Conservation (phyloP, 2,888 invertebrate species). For the Eutolmus rufibarbis region DNA sequence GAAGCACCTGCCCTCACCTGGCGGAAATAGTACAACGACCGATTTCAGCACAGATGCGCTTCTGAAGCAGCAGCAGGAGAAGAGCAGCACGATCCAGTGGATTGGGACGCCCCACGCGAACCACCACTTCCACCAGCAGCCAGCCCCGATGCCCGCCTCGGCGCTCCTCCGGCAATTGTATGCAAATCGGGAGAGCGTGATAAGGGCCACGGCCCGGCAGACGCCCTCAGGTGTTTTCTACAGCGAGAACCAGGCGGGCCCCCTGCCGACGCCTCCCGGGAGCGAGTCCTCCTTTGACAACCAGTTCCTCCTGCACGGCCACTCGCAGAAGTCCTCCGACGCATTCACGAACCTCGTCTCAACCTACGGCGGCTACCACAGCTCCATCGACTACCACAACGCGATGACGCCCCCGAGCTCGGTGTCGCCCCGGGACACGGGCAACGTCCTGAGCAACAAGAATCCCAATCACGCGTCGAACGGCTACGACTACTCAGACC, state of each 20-base stretch:
- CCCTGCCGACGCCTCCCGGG: constrained; percentile 89
- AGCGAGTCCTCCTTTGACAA: constrained; percentile 78
- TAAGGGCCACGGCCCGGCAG: constrained; percentile 78
- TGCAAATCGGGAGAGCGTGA: constrained; percentile 93
- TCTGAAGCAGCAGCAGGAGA: constrained; percentile 72
- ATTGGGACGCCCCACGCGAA: constrained; percentile 79
- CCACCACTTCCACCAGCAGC: constrained; percentile 65
- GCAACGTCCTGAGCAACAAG: constrained; percentile 65
- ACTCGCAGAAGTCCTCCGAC: constrained; percentile 66
- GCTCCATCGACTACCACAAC: constrained; percentile 83
- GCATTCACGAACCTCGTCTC: constrained; percentile 69
- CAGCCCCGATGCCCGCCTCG: constrained; percentile 79
- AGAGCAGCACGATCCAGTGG: constrained; percentile 86
- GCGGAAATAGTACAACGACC: constrained; percentile 70
- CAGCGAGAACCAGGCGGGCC: constrained; percentile 71
- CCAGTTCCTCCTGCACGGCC: constrained; percentile 67
- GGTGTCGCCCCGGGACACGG: constrained; percentile 89
- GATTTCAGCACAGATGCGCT: constrained; percentile 88
- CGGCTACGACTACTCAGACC: constrained; percentile 73
- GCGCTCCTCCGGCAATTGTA: constrained; percentile 89
- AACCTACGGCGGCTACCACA: constrained; percentile 69
- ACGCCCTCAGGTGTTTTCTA: constrained; percentile 61
- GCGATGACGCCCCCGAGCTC: constrained; percentile 98
- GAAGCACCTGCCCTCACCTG: constrained; percentile 80
- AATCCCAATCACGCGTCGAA: constrained; percentile 50